Evolutionary conservation across 2,113 vertebrate genomes (phyloP).

Genomic region (Indicator indicator): DNA sequence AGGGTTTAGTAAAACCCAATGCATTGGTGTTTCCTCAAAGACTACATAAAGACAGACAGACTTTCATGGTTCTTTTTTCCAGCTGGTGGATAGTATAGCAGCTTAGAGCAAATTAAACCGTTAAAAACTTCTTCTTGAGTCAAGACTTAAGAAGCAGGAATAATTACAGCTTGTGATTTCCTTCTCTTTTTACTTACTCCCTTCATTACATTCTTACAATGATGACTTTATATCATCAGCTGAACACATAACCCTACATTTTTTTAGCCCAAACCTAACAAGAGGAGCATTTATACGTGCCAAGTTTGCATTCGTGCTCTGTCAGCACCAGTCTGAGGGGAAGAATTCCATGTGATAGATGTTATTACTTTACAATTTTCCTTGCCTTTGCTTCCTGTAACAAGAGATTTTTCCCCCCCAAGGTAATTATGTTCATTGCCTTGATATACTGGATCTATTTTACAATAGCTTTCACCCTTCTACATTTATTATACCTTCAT

Average conservation of each 20-base stretch:
- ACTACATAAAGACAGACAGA: not conserved
- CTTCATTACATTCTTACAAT: not conserved
- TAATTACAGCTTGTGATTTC: not conserved
- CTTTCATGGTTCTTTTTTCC: not conserved
- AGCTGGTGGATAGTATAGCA: not conserved
- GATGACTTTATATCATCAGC: not conserved
- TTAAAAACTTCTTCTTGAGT: not conserved
- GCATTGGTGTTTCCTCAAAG: not conserved
- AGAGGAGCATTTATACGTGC: not conserved
- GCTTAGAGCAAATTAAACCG: not conserved
- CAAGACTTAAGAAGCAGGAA: not conserved
- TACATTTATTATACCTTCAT: not conserved
- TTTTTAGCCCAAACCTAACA: not conserved
- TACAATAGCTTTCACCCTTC: not conserved
- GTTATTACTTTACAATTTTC: not conserved
- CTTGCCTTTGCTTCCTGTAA: not conserved
- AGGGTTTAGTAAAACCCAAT: conserved; percentile 77
- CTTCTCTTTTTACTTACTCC: not conserved
- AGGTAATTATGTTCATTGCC: not conserved
- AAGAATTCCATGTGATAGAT: not conserved
- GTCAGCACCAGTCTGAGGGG: not conserved
- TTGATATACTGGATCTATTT: not conserved
- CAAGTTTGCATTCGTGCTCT: not conserved
- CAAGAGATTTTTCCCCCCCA: not conserved
- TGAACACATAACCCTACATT: not conserved